Conservation (phyloP, 2,888 invertebrate genomes). For the Petrophora chlorosata region DNA sequence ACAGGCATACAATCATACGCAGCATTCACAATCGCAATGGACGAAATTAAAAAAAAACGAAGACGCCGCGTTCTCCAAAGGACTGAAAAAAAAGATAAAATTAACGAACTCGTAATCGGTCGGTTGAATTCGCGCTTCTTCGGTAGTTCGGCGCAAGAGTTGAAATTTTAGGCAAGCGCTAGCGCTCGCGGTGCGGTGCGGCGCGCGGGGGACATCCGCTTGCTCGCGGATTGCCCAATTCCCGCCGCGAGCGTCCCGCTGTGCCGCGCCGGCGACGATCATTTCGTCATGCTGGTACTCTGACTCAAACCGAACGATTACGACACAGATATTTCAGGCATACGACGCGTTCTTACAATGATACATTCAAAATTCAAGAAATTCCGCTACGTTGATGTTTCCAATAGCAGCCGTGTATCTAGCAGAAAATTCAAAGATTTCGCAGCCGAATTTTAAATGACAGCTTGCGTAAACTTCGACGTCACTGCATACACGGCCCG, state of each 20-base stretch:
- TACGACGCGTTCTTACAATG: slow-evolving; percentile 35
- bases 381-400: slow-evolving; percentile 13
- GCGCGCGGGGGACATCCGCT: slow-evolving; percentile 57
- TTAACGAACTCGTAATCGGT: slow-evolving; percentile 53
- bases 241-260: slow-evolving; percentile 54
- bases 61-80: slow-evolving; percentile 30
- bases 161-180: slow-evolving; percentile 57
- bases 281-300: slow-evolving; percentile 67
- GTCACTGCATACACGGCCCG: slow-evolving; percentile 74
- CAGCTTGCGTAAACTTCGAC: slow-evolving; percentile 81
- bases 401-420: slow-evolving; percentile 50
- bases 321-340: slow-evolving; percentile 58
- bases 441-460: slow-evolving; percentile 70
- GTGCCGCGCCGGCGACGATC: slow-evolving; percentile 58
- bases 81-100: slow-evolving; percentile 58
- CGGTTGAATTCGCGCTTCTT: slow-evolving; percentile 56
- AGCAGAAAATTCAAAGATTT: slow-evolving; percentile 81
- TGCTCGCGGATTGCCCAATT: slow-evolving; percentile 76
- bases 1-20: slow-evolving; percentile 14
- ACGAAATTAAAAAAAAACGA: slow-evolving; percentile 35
- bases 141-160: slow-evolving; percentile 58
- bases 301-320: slow-evolving; percentile 67
- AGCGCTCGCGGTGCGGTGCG: slow-evolving; percentile 35
- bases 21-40: slow-evolving; percentile 46
- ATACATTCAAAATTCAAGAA: slow-evolving; percentile 28